Percentiles rank a stretch among this genome's conserved stretches.
These are phyloP conservation scores for Xanthorhoe spadicearia DNA, from an alignment of 2,888 invertebrate species.

Conservation along the genomic window DNA sequence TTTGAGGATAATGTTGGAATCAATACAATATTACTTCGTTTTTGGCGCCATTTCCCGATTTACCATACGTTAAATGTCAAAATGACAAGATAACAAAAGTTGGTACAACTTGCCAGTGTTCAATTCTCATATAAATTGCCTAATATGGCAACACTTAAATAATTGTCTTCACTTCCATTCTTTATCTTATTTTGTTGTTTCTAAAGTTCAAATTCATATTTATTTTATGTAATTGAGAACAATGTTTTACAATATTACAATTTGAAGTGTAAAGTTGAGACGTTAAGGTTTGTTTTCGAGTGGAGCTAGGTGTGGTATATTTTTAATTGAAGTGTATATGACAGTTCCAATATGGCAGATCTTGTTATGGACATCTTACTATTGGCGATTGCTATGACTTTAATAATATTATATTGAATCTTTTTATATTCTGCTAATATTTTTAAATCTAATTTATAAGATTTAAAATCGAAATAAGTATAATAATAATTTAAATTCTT, in stretches of 20 bases:
- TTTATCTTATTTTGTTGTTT: neutral
- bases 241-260: neutral
- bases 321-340: constrained; percentile 17
- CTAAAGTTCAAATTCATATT: constrained; percentile 7
- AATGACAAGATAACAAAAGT: neutral
- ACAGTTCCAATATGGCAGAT: constrained; percentile 16
- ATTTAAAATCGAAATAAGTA: no score
- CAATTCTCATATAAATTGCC: constrained; percentile 3
- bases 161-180: constrained; percentile 10
- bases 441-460: neutral
- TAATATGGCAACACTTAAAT: constrained; percentile 8
- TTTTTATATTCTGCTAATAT: neutral
- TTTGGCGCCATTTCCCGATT: neutral
- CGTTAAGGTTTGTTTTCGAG: constrained; percentile 5
- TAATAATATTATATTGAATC: neutral
- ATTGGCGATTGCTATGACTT: constrained; percentile 14
- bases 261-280: neutral
- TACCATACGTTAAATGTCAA: neutral
- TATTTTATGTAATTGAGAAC: neutral
- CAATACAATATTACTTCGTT: neutral
- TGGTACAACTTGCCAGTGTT: neutral
- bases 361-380: constrained; percentile 21
- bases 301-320: constrained; percentile 1
- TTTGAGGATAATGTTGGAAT: no score
- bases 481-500: no score